These are phyloP conservation scores for Acrocyrtus sp. DNA, from an alignment of 2,888 invertebrate genomes.

Conservation along the genomic window DNA sequence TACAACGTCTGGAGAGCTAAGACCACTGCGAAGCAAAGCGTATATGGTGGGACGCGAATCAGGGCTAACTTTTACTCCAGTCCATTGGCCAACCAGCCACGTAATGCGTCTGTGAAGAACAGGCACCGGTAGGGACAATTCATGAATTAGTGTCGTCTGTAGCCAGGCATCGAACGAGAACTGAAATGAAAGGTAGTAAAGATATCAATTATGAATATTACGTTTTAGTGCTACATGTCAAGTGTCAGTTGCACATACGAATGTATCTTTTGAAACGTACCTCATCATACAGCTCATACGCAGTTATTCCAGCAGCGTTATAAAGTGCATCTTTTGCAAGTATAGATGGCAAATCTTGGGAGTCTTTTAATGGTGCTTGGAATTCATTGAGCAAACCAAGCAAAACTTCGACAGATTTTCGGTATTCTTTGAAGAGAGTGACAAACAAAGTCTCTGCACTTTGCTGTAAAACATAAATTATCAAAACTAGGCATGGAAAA, in stretches of 20 bases:
- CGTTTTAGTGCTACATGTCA: neutral
- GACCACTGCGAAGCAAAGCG: slow-evolving; percentile 78
- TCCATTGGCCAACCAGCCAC: slow-evolving; percentile 80
- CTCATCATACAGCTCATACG: slow-evolving; percentile 91
- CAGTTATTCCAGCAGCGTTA: slow-evolving; percentile 88
- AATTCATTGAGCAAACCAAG: slow-evolving; percentile 77
- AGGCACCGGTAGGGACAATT: slow-evolving; percentile 82
- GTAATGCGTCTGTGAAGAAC: slow-evolving; percentile 86
- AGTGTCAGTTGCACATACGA: neutral
- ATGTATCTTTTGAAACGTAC: slow-evolving; percentile 67
- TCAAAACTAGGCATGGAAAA: slow-evolving; percentile 1
- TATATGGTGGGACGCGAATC: slow-evolving; percentile 85
- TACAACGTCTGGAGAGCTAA: slow-evolving; percentile 82
- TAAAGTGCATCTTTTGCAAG: slow-evolving; percentile 93
- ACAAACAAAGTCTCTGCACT: slow-evolving; percentile 89
- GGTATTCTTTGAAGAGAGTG: slow-evolving; percentile 84
- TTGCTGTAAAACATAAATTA: slow-evolving; percentile 71
- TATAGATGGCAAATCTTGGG: slow-evolving; percentile 81
- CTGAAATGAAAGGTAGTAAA: slow-evolving; percentile 66
- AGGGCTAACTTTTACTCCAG: slow-evolving; percentile 81
- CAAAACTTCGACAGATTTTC: slow-evolving; percentile 78
- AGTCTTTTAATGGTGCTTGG: slow-evolving; percentile 72
- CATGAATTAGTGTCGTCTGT: slow-evolving; percentile 80
- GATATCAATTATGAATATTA: neutral
- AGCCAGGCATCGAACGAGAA: slow-evolving; percentile 96